phyloP scores from a whole-genome alignment of 2,888 invertebrate genomes.

The Punctoribates punctum region DNA sequence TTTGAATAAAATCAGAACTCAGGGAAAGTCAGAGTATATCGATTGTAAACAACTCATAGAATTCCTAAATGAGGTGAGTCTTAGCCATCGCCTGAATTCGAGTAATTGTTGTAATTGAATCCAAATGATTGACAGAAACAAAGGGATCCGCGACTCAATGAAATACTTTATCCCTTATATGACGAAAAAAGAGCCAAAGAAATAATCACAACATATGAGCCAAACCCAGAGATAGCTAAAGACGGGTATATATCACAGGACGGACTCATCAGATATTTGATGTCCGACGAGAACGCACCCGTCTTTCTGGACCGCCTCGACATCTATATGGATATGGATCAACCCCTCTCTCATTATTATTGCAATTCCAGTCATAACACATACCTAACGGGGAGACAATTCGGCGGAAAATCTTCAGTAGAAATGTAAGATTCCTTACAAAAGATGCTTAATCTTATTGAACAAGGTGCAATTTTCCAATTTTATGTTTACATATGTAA shows the following conservation, averaged over 20 bases:
- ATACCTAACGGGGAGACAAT: conserved; percentile 88
- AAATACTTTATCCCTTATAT: conserved; percentile 95
- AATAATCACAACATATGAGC: conserved; percentile 89
- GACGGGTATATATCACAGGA: conserved; percentile 55
- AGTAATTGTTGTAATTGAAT: not conserved
- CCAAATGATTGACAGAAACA: conserved; percentile 64
- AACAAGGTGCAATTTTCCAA: not conserved
- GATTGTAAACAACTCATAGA: conserved; percentile 80
- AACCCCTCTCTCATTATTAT: conserved; percentile 95
- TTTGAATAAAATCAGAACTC: conserved; percentile 63
- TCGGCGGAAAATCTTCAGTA: conserved; percentile 71
- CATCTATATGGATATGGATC: conserved; percentile 90
- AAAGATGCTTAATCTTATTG: not conserved
- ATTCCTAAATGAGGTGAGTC: conserved; percentile 75
- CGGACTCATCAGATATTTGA: conserved; percentile 89
- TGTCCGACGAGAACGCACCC: conserved; percentile 99
- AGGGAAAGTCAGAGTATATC: conserved; percentile 82
- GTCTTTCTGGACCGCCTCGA: conserved; percentile 97
- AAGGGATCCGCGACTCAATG: conserved; percentile 94
- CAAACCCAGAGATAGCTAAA: conserved; percentile 68
- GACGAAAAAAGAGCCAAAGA: conserved; percentile 88
- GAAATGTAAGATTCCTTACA: conserved; percentile 39
- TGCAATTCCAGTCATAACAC: conserved; percentile 98
- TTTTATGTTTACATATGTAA: not conserved
- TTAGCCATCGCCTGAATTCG: not conserved